These are phyloP conservation scores for Globodera rostochiensis DNA, from an alignment of 1,140 invertebrate species.

Conservation along the genomic window DNA sequence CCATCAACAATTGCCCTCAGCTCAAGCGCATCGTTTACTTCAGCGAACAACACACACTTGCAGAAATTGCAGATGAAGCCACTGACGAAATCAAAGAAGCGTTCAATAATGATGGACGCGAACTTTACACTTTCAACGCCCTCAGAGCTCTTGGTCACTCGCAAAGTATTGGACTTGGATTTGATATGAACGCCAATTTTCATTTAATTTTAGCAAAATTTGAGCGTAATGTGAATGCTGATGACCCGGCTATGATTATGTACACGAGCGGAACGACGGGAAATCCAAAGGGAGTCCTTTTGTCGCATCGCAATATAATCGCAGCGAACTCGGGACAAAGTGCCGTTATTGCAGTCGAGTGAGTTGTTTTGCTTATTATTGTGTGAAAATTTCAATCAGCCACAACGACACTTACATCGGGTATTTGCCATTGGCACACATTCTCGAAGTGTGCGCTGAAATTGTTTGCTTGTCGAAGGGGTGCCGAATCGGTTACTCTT, in stretches of 20 bases:
- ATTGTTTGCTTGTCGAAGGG: conserved; percentile 71
- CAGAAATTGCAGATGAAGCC: conserved; percentile 31
- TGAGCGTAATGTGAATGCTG: conserved; percentile 64
- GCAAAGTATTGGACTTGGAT: conserved; percentile 72
- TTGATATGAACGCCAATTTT: neutral
- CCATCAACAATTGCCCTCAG: conserved; percentile 43
- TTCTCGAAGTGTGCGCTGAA: conserved; percentile 83
- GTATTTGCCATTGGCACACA: conserved; percentile 93
- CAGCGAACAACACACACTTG: conserved; percentile 42
- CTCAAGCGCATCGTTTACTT: conserved; percentile 61
- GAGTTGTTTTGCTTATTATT: conserved; percentile 22
- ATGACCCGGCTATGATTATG: conserved; percentile 90
- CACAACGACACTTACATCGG: conserved; percentile 81
- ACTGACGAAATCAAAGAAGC: conserved; percentile 71
- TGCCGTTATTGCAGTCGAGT: conserved; percentile 71
- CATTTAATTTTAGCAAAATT: conserved; percentile 4
- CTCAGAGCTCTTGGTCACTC: conserved; percentile 79
- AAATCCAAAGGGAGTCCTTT: conserved; percentile 66
- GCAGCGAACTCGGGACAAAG: conserved; percentile 83
- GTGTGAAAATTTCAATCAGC: conserved; percentile 9
- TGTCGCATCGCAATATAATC: conserved; percentile 85
- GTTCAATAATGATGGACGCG: conserved; percentile 69
- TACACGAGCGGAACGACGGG: conserved; percentile 93
- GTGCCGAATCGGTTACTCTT: conserved; percentile 92
- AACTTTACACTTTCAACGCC: conserved; percentile 59